A percentile compares a stretch with the other conserved stretches of the same genome.
phyloP scores from a whole-genome alignment of 2,113 vertebrate species.

The Oncorhynchus masou region DNA sequence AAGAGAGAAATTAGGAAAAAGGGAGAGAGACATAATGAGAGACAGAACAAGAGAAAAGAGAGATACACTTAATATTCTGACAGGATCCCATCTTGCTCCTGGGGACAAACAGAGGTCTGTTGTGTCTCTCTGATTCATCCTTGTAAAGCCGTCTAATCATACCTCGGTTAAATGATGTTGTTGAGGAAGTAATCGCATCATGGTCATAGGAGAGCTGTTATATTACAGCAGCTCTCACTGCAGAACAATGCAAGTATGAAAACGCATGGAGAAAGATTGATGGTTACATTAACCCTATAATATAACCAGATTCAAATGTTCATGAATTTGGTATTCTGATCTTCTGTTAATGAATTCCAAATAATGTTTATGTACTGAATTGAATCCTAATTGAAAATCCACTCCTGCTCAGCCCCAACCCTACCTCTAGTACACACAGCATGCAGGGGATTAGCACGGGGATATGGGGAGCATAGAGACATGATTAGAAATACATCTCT shows the following conservation, averaged over 20 bases:
- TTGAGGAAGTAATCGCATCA: not conserved
- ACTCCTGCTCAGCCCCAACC: not conserved
- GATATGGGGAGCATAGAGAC: not conserved
- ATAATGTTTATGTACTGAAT: not conserved
- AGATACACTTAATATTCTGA: constrained; percentile 1
- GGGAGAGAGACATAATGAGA: not conserved
- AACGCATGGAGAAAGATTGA: not conserved
- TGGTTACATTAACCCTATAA: not conserved
- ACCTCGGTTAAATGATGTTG: constrained; percentile 4
- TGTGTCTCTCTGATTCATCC: not conserved
- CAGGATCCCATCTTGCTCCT: not conserved
- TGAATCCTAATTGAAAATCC: not conserved
- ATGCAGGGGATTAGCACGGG: not conserved
- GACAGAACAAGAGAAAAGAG: not conserved
- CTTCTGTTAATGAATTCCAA: not conserved
- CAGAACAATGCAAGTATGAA: not conserved
- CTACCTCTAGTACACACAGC: not conserved
- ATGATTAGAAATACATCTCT: not conserved
- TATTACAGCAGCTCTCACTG: not conserved
- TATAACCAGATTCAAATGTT: not conserved
- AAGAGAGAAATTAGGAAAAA: too few relatives aligned
- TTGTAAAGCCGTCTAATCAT: constrained; percentile 1
- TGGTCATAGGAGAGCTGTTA: not conserved
- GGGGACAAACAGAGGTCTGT: not conserved
- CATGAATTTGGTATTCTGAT: not conserved